Evolutionary conservation across 1,140 invertebrate species (phyloP).

Genomic region (Polypedilum pembai): DNA sequence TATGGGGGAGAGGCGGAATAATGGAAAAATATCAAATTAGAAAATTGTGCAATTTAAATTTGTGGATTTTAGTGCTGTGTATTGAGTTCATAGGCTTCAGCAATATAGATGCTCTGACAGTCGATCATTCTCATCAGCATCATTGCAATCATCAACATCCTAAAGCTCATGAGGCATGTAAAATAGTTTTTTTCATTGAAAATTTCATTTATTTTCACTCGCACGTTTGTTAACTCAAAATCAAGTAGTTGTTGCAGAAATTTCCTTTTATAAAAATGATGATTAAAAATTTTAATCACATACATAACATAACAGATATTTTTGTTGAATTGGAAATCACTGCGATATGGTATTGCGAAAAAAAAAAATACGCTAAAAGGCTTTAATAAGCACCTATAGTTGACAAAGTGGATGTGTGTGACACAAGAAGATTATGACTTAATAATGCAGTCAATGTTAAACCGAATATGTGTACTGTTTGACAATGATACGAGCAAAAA

Average conservation of each 20-base stretch:
- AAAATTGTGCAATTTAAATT: constrained; percentile 19
- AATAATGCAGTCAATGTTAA: background rate
- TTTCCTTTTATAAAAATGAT: background rate
- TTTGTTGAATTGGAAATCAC: background rate
- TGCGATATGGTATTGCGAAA: background rate
- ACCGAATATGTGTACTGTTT: background rate
- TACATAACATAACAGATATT: background rate
- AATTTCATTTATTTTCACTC: background rate
- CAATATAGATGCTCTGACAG: background rate
- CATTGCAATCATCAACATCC: constrained; percentile 42
- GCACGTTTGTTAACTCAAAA: background rate
- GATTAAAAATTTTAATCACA: background rate
- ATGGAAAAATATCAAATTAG: constrained; percentile 12
- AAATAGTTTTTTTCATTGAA: background rate
- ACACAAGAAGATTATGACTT: constrained; percentile 18
- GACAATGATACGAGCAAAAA: background rate
- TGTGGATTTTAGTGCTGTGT: background rate
- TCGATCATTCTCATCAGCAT: constrained; percentile 34
- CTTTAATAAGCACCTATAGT: background rate
- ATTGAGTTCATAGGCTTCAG: background rate
- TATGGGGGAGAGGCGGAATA: background rate
- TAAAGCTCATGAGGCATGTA: constrained; percentile 41
- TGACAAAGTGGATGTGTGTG: too few species aligned
- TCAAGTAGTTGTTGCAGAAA: background rate
- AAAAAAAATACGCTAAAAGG: background rate